Evolutionary conservation across 2,113 vertebrate species (phyloP).

Genomic region (Scophthalmus maximus): DNA sequence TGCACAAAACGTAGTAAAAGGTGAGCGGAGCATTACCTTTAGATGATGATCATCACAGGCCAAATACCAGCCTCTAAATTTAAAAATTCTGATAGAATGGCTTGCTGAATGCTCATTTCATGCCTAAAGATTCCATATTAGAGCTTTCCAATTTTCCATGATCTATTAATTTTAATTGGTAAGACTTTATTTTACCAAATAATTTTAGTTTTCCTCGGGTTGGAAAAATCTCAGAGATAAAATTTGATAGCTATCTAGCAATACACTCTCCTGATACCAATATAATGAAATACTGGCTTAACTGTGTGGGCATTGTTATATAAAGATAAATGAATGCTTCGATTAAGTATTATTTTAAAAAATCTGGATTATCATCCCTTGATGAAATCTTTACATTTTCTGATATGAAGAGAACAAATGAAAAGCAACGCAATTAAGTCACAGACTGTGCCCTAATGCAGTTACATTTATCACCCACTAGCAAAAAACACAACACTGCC

Average conservation of each 20-base stretch:
- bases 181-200: too few species aligned
- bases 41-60: conserved; percentile 4
- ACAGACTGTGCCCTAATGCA: not conserved
- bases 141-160: too few species aligned
- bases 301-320: too few species aligned
- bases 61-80: not conserved
- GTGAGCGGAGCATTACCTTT: conserved; percentile 28
- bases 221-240: too few species aligned
- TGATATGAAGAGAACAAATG: not conserved
- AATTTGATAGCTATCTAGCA: too few species aligned
- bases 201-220: too few species aligned
- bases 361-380: not conserved
- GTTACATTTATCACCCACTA: not conserved
- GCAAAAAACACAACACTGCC: conserved; percentile 14
- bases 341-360: not conserved
- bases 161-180: too few species aligned
- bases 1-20: conserved; percentile 4
- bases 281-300: too few species aligned
- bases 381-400: not conserved
- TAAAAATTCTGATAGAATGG: too few species aligned
- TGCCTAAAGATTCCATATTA: not conserved
- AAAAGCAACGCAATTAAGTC: not conserved
- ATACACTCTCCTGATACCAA: not conserved
- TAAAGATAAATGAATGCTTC: not conserved
- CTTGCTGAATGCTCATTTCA: not conserved